phyloP scores from a whole-genome alignment of 2,113 vertebrate genomes.

The Nibea coibor region DNA sequence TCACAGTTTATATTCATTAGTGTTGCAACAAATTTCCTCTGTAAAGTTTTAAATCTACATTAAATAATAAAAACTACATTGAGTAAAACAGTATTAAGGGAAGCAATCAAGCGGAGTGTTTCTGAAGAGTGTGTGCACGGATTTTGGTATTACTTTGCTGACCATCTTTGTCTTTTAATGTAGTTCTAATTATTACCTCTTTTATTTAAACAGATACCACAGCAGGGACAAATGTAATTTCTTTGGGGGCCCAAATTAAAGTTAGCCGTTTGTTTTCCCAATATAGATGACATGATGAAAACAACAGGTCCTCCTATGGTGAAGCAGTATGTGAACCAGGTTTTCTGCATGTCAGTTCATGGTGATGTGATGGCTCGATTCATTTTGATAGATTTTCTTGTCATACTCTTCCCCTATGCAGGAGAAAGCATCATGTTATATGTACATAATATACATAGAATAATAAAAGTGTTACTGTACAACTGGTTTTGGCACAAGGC shows the following conservation, averaged over 20 bases:
- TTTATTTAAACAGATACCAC: not conserved
- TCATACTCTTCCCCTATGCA: not conserved
- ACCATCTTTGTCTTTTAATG: not conserved
- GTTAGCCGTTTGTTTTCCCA: not conserved
- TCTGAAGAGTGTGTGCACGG: not conserved
- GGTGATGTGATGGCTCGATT: too few species aligned
- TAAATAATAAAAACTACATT: not conserved
- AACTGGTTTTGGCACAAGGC: not conserved
- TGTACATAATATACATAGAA: not conserved
- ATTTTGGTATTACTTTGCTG: not conserved
- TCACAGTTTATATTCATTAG: not conserved
- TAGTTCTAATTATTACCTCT: not conserved
- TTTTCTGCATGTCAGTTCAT: too few species aligned
- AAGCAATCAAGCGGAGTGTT: not conserved
- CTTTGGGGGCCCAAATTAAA: not conserved
- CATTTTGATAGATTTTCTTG: too few species aligned
- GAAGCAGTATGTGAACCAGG: too few species aligned
- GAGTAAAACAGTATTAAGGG: not conserved
- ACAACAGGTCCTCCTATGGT: too few species aligned
- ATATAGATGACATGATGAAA: not conserved
- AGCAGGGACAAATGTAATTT: not conserved
- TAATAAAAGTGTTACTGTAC: too few species aligned
- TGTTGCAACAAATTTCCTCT: not conserved
- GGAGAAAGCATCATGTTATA: not conserved
- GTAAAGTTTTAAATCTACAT: not conserved